Base-by-base conservation (phyloP, 1,140 invertebrate genomes). In the Lordiphosa clarofinis region DNA sequence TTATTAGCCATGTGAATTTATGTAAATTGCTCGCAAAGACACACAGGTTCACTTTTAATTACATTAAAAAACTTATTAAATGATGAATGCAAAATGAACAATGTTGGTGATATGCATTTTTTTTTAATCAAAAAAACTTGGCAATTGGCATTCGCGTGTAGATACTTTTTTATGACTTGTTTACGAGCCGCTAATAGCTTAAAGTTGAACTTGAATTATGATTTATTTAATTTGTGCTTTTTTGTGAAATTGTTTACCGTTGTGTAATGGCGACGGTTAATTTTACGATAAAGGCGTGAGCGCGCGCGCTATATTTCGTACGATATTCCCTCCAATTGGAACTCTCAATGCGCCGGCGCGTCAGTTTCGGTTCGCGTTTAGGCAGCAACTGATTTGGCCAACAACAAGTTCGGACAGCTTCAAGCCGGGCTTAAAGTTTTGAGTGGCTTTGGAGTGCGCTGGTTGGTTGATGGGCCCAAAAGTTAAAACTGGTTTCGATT, bases 1-100 rank as follows among this genome's bases (percentile, higher is more conserved):
- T 49, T 66, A 21, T 69, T 69, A 43, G 58, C 61, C 52, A 63
- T 84, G 78, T 86, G 78, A 84, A 84, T 56, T 73, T 84, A 84
- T 84, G 78, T 44, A 55, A 84, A 84, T 84, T 67, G 52, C 66
- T 63, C 58, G 75, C 75, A 82, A 40, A 72, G 78, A 76, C 76
- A 82, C 76, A 73, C 56, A 38, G 15, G 13, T 8, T 55, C 8
- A 54, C 44, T 66, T 66, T 60, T 64, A 68, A 75, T 82, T 81
- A 60, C 39, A 71, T n/a, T n/a, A 75, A 70, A 53, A 48, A 71
- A 68, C 60, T 82, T 75, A 81, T 72, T 62, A 64, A 79, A 68
- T 82, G 56, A 64, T 71, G 57, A 69, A 78, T 78, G 63, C 62
- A 63, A 37, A 56, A 28, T 49, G 46, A 28, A 70, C 74, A 69